Conservation (phyloP, 1,140 invertebrate genomes). For the Phthorimaea operculella region DNA sequence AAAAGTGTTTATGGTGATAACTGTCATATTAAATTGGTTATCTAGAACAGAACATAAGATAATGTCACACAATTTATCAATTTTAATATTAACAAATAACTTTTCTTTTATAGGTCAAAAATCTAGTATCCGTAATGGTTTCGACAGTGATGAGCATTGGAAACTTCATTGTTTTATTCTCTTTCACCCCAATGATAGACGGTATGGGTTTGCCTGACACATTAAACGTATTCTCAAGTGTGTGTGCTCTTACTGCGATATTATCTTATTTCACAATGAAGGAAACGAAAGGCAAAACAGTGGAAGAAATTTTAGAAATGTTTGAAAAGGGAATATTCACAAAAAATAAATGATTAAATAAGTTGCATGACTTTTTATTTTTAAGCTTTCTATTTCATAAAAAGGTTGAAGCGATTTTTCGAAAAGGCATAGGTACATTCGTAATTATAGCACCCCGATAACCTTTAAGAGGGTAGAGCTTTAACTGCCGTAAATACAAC, state of each 20-base stretch:
- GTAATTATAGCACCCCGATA: too few relatives aligned
- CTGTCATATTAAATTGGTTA: too few relatives aligned
- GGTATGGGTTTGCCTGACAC: slow-evolving; percentile 12
- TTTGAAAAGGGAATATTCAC: slow-evolving; percentile 14
- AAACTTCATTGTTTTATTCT: slow-evolving; percentile 13
- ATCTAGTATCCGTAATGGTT: background rate
- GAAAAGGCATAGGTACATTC: too few relatives aligned
- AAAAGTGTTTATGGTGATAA: background rate
- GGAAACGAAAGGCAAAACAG: slow-evolving; percentile 14
- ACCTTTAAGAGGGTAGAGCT: too few relatives aligned
- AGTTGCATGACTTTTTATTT: background rate
- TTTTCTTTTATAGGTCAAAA: slow-evolving; percentile 17
- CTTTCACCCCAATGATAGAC: slow-evolving; percentile 12
- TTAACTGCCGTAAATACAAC: too few relatives aligned
- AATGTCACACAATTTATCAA: too few relatives aligned
- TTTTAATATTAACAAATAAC: background rate
- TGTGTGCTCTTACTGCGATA: slow-evolving; percentile 4
- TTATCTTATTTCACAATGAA: slow-evolving; percentile 10
- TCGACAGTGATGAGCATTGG: slow-evolving; percentile 6
- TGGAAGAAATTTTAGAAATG: slow-evolving; percentile 17
- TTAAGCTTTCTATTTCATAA: background rate
- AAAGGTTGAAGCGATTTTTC: too few relatives aligned
- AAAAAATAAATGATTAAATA: background rate
- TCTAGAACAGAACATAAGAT: too few relatives aligned
- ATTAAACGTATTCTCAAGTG: slow-evolving; percentile 13